Conservation (phyloP, 2,797 vertebrate species). For the Cynodonichthys magdalenae region DNA sequence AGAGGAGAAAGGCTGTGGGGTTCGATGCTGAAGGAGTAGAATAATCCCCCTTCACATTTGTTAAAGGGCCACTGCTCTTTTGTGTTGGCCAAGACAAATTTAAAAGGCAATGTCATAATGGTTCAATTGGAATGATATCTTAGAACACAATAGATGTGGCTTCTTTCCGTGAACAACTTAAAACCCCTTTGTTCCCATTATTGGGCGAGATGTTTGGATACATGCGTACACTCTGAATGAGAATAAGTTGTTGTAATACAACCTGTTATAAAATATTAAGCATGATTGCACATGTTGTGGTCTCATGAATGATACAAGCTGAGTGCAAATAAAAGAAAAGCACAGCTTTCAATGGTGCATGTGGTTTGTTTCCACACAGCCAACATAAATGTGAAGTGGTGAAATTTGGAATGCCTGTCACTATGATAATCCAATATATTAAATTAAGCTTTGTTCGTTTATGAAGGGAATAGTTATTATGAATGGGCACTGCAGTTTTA, state of each 20-base stretch:
- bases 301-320: slow-evolving; percentile 67
- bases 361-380: slow-evolving; percentile 18
- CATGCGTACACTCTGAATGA: slow-evolving; percentile 79
- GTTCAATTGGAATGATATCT: slow-evolving; percentile 83
- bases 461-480: too few relatives aligned
- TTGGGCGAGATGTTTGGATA: slow-evolving; percentile 81
- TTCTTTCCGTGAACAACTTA: slow-evolving; percentile 83
- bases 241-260: slow-evolving; percentile 81
- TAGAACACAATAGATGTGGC: slow-evolving; percentile 81
- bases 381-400: slow-evolving; percentile 9
- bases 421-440: too few relatives aligned
- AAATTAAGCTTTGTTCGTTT: too few relatives aligned
- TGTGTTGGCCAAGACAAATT: slow-evolving; percentile 81
- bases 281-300: slow-evolving; percentile 78
- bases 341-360: slow-evolving; percentile 2
- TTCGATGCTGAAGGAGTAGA: slow-evolving; percentile 78
- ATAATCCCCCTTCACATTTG: slow-evolving; percentile 90
- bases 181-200: slow-evolving; percentile 83
- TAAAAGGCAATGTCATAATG: slow-evolving; percentile 85
- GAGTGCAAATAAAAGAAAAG: slow-evolving; percentile 11
- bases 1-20: slow-evolving; percentile 82
- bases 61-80: slow-evolving; percentile 84
- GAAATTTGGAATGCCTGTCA: background rate
- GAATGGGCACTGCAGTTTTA: too few relatives aligned
- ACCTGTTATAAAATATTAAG: slow-evolving; percentile 82